Percentiles rank a stretch among this genome's conserved stretches.
These are phyloP conservation scores for Oscheius onirici DNA, from an alignment of 2,888 invertebrate species.

Conservation along the genomic window DNA sequence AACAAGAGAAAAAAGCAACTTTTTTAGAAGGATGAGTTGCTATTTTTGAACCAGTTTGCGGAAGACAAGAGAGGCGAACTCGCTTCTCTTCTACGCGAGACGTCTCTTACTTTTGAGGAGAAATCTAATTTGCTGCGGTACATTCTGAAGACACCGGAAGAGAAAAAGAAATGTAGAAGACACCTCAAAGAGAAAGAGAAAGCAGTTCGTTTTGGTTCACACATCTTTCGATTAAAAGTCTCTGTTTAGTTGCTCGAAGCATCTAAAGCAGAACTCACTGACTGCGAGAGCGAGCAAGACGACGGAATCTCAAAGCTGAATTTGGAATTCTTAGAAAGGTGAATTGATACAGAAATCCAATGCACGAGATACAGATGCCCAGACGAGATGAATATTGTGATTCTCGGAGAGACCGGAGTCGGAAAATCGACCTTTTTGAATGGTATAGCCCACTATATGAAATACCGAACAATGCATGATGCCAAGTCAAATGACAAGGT, in stretches of 20 bases:
- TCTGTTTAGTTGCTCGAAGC: too few species aligned
- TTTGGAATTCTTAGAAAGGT: background rate
- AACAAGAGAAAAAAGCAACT: too few species aligned
- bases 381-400: constrained; percentile 6
- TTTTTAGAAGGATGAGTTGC: background rate
- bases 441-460: constrained; percentile 14
- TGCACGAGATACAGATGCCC: constrained; percentile 5
- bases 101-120: background rate
- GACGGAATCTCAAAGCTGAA: background rate
- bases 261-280: too few species aligned
- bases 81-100: background rate
- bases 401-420: constrained; percentile 21
- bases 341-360: background rate
- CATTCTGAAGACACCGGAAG: background rate
- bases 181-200: background rate
- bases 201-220: background rate
- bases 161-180: background rate
- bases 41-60: background rate
- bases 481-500: background rate
- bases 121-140: background rate
- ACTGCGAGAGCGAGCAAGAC: background rate
- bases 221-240: too few species aligned
- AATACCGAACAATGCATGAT: constrained; percentile 11
- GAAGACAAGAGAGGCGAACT: background rate
- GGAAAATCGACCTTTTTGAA: constrained; percentile 26